phyloP scores from a whole-genome alignment of 2,888 invertebrate species.

The Cyrtodaria siliqua region DNA sequence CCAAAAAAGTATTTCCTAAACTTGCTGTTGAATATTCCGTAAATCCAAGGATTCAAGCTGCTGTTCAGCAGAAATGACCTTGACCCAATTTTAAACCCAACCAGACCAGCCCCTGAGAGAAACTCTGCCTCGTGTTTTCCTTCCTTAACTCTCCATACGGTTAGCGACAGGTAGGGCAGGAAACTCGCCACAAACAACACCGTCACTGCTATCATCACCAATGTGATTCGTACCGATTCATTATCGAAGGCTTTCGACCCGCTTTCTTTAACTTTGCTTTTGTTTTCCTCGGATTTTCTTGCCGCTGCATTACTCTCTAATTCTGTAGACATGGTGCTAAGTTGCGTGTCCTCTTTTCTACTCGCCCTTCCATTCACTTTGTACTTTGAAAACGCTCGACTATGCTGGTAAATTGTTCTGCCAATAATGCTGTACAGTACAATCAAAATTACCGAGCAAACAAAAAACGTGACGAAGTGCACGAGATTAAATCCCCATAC shows the following conservation, averaged over 20 bases:
- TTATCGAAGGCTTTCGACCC: neutral
- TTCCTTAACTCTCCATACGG: neutral
- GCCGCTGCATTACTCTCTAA: too few relatives aligned
- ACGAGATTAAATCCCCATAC: neutral
- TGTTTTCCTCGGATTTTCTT: neutral
- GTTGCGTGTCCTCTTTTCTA: too few relatives aligned
- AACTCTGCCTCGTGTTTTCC: neutral
- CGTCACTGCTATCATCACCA: neutral
- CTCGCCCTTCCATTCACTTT: neutral
- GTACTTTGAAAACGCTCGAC: neutral
- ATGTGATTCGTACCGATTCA: neutral
- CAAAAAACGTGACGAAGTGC: neutral
- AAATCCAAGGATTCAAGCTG: constrained; percentile 5
- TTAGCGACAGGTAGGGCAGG: neutral
- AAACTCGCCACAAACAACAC: neutral
- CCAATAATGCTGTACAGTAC: neutral
- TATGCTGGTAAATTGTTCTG: neutral
- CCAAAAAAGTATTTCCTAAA: constrained; percentile 7
- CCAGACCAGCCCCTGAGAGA: neutral
- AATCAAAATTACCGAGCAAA: neutral
- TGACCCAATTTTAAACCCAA: neutral
- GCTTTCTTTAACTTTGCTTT: too few relatives aligned
- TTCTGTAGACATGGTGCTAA: too few relatives aligned
- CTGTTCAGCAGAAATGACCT: constrained; percentile 4
- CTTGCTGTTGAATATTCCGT: neutral